Evolutionary conservation across 2,113 vertebrate genomes (phyloP), one percentile per base, ranked within the genome.

Genomic region (Chascanopsetta lugubris): DNA sequence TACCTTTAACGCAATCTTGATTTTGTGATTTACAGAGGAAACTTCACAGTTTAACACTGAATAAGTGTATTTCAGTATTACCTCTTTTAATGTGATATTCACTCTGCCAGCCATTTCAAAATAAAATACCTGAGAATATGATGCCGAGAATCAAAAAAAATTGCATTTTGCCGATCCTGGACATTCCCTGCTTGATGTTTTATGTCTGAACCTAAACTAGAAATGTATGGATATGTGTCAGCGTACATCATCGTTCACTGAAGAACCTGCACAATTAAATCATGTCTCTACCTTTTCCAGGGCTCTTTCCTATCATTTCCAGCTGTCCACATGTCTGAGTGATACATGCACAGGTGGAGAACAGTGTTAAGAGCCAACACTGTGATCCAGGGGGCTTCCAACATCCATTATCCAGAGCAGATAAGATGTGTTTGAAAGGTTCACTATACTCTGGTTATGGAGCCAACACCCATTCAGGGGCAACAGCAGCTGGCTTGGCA

Each of bases 401-500:
- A 73, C 59, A 25, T 80, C 64, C 29, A 65, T 85, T 80, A 82
- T 75, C 62, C 64, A 73, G 69, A 61, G 42, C 75, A 84, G 90
- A 89, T 87, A 87, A 85, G 61, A 49, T 78, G 71, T 77, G 51
- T 59, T 80, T 88, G 61, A 87, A 88, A 84, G 77, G 61, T 62
- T 67, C 59, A 68, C 69, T 49, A n/a, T n/a, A 54, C 66, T 70
- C 53, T 20, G 40, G 55, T 62, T 38, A 38, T 15, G n/a, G 61
- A 71, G 83, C 76, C 80, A 83, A 87, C 79, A 61, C 51, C 61
- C 60, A 54, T 74, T 87, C 80, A 48, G 69, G 61, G 84, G 84
- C 83, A 80, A 78, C 75, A 87, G 72, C 87, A 89, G 86, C 86
- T 87, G 85, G 77, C 75, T 80, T 88, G 84, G 87, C 84, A 68